phyloP scores from a whole-genome alignment of 2,113 vertebrate species.

The Salvelinus sp. region DNA sequence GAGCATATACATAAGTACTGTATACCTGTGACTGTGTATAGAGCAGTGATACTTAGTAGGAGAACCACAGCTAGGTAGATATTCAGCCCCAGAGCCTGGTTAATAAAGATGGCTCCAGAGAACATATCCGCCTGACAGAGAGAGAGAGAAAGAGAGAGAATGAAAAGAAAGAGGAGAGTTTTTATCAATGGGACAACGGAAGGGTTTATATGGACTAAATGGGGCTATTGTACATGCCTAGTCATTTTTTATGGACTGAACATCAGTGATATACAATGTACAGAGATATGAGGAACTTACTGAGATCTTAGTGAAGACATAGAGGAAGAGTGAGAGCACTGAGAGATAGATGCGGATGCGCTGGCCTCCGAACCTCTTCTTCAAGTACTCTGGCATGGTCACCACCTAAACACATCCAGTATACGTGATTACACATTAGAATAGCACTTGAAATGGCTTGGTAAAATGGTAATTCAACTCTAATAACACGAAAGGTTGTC shows the following conservation, averaged over 20 bases:
- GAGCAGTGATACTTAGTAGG: constrained; percentile 82
- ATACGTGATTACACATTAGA: background rate
- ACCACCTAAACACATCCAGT: constrained; percentile 78
- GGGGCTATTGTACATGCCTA: background rate
- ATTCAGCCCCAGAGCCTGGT: constrained; percentile 84
- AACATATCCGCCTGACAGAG: constrained; percentile 87
- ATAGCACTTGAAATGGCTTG: background rate
- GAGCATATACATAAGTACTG: background rate
- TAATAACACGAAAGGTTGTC: background rate
- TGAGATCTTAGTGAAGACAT: constrained; percentile 97
- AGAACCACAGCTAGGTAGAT: constrained; percentile 89
- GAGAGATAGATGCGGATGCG: constrained; percentile 92
- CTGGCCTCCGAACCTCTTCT: constrained; percentile 91
- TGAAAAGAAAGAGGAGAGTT: background rate
- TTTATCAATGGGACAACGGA: background rate
- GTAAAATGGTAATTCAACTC: background rate
- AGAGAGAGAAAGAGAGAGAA: background rate
- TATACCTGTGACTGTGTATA: constrained; percentile 93
- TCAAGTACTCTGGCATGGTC: constrained; percentile 96
- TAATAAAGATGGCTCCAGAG: constrained; percentile 92
- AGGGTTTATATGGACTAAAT: background rate
- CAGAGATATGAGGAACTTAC: constrained; percentile 72
- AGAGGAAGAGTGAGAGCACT: constrained; percentile 86
- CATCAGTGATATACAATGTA: no score
- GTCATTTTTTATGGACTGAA: background rate